These are phyloP conservation scores for Pocillopora meandrina DNA, from an alignment of 92 coral and sea anemone genomes.

Conservation along the genomic window DNA sequence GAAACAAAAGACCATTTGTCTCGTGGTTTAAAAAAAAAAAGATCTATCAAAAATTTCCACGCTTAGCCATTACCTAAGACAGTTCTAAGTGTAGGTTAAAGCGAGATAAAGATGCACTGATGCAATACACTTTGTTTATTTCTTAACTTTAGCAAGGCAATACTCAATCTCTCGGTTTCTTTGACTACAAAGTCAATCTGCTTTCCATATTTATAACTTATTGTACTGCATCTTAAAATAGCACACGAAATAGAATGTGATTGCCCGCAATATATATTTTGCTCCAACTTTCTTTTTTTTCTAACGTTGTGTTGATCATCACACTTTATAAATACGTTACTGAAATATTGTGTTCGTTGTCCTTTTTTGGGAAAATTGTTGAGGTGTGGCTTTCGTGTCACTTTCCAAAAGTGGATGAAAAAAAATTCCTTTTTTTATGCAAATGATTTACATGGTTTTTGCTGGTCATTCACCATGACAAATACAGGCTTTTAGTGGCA, in stretches of 20 bases:
- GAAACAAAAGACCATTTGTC: slow-evolving; percentile 22
- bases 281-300: background rate
- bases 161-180: slow-evolving; percentile 8
- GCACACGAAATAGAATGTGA: background rate
- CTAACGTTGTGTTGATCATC: background rate
- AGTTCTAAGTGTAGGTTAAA: background rate
- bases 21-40: slow-evolving; percentile 12
- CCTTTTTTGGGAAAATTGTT: background rate
- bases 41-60: slow-evolving; percentile 19
- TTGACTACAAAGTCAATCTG: background rate
- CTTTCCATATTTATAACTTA: background rate
- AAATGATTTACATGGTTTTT: background rate
- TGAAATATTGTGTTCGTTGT: slow-evolving; percentile 3
- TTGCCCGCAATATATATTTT: background rate
- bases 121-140: slow-evolving; percentile 13
- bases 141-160: slow-evolving; percentile 6
- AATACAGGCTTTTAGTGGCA: no score
- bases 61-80: background rate
- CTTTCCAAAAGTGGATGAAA: background rate
- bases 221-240: slow-evolving; percentile 13
- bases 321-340: background rate
- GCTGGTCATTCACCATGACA: background rate
- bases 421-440: slow-evolving; percentile 10
- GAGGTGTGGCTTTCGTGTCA: slow-evolving; percentile 1
- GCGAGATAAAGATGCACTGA: background rate